These are phyloP conservation scores for Aphis gossypii DNA, from an alignment of 1,140 invertebrate genomes.

Conservation along the genomic window DNA sequence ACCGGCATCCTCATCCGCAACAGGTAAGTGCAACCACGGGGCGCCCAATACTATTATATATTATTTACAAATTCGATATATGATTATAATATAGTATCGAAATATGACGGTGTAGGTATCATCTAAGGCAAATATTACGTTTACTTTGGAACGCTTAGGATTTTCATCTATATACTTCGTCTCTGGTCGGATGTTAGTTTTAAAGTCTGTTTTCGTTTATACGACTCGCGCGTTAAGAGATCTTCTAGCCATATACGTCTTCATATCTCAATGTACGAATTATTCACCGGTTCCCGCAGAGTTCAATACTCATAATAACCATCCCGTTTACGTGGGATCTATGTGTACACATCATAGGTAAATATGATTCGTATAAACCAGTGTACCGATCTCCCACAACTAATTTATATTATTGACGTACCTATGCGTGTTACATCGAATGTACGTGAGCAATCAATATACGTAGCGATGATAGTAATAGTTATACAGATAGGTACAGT, in stretches of 20 bases:
- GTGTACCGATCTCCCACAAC: background rate
- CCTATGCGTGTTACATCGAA: background rate
- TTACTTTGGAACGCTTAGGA: background rate
- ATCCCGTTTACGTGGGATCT: background rate
- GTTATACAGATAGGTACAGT: background rate
- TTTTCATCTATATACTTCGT: background rate
- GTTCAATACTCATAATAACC: background rate
- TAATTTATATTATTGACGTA: background rate
- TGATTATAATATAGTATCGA: background rate
- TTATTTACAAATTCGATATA: background rate
- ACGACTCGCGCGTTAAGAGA: too few species aligned
- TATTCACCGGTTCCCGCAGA: background rate
- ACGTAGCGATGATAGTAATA: background rate
- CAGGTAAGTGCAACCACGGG: background rate
- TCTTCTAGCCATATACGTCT: too few species aligned
- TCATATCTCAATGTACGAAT: background rate
- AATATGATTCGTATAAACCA: background rate
- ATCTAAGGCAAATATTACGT: background rate
- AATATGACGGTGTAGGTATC: background rate
- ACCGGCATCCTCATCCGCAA: background rate
- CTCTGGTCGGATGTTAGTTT: too few species aligned
- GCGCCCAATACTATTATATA: background rate
- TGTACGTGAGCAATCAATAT: conserved; percentile 7
- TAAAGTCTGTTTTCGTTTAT: background rate
- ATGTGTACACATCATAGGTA: background rate